phyloP scores from a whole-genome alignment of 1,140 invertebrate genomes.

The Sitobion miscanthi region DNA sequence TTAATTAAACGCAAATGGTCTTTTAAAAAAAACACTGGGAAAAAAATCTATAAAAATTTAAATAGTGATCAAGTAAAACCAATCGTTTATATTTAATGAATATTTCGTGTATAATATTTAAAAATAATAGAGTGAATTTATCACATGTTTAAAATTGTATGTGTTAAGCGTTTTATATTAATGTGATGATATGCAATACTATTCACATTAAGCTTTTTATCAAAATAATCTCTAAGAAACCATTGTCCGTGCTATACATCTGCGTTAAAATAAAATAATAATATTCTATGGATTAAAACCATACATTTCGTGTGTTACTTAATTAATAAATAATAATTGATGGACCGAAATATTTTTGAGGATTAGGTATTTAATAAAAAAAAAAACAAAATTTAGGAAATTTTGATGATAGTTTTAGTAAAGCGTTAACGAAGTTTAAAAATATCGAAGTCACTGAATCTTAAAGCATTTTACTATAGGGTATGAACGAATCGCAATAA shows the following conservation, averaged over 20 bases:
- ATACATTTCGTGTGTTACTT: not conserved
- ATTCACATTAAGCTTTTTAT: not conserved
- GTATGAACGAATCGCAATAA: not conserved
- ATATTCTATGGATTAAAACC: not conserved
- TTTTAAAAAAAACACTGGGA: too few species aligned
- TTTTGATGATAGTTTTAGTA: not conserved
- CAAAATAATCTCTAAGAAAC: not conserved
- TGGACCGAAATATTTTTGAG: not conserved
- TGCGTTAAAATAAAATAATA: not conserved
- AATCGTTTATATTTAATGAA: not conserved
- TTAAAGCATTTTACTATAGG: too few species aligned
- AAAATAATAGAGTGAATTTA: not conserved
- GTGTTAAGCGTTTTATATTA: not conserved
- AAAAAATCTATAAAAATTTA: not conserved
- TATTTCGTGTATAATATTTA: not conserved
- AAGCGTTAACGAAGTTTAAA: not conserved
- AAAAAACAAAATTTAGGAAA: not conserved
- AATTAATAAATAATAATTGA: not conserved
- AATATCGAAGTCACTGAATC: too few species aligned
- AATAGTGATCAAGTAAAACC: not conserved
- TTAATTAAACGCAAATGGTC: not conserved
- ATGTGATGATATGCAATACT: not conserved
- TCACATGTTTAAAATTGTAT: not conserved
- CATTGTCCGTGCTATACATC: not conserved
- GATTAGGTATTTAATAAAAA: not conserved